Base-by-base conservation (phyloP, 2,888 invertebrate genomes). In the Clistopyga incitator region DNA sequence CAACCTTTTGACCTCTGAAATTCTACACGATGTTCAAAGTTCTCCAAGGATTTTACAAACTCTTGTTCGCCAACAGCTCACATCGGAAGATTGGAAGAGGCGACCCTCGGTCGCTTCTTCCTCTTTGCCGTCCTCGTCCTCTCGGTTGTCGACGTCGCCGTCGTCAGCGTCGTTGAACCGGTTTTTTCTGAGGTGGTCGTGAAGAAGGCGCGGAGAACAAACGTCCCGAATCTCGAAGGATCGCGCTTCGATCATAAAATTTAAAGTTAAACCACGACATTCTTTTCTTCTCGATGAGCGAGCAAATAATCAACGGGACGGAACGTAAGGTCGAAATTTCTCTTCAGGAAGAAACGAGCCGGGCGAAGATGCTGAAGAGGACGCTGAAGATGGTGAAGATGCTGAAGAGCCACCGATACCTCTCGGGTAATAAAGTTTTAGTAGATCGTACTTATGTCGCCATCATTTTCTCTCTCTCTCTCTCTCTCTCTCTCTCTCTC, bases 1-100 rank as follows among this genome's bases (percentile, higher is more conserved):
- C 87, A 87, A 90, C 90, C 90, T 87, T 85, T 75, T 38, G 56
- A n/a, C n/a, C n/a, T n/a, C 52, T 75, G 82, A 85, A 87, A 86
- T 86, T 86, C 85, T 86, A 88, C 82, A 64, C 79, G 64, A 87
- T 86, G 86, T 86, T 88, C 87, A 88, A 86, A 86, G 86, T 87
- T 87, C 86, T 82, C 83, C 81, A 70, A 34, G 61, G 47, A 56
- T 78, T 70, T 65, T 70, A 65, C 52, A 77, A 59, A 77, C 42
- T 77, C 78, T 84, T 34, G 78, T 61, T 82, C 71, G 67, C 52
- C 68, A 56, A 56, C 56, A 56, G 78, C 75, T 72, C 50, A 54
- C 59, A 56, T 50, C 29, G 74, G 20, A 42, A 78, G 52, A 82
- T 77, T 52, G 79, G 61, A n/a, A 13, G 23, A 50, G 76, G 68